Conservation (phyloP, 2,797 vertebrate genomes). For the Gallinago solitaria region DNA sequence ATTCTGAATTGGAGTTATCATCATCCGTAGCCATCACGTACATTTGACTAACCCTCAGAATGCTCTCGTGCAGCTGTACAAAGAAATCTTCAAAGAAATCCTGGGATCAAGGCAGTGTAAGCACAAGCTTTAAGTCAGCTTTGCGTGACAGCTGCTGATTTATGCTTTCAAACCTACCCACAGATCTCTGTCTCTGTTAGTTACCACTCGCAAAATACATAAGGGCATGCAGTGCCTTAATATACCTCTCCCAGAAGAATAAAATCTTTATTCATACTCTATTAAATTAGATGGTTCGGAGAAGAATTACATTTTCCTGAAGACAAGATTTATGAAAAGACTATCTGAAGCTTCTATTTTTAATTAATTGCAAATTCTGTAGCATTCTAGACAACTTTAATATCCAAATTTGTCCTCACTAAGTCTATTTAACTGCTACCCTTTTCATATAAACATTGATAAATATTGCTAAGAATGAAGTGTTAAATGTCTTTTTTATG, state of each 20-base stretch:
- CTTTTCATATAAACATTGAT: conserved; percentile 8
- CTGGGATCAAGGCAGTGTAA: conserved; percentile 19
- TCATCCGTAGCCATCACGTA: not conserved
- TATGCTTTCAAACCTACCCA: not conserved
- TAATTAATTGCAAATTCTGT: not conserved
- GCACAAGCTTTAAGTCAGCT: conserved; percentile 24
- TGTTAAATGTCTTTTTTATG: not conserved
- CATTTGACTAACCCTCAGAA: not conserved
- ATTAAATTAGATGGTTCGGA: not conserved
- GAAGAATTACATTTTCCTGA: not conserved
- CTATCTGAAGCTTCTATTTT: not conserved
- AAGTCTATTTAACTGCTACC: not conserved
- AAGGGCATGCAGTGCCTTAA: not conserved
- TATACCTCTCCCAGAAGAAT: not conserved
- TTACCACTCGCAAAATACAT: not conserved
- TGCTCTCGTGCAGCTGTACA: not conserved
- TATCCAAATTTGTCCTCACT: not conserved
- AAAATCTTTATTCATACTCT: not conserved
- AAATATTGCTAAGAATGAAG: conserved; percentile 11
- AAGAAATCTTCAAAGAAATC: conserved; percentile 39
- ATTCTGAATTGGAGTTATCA: not conserved
- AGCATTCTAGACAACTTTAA: not conserved
- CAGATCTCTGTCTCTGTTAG: conserved; percentile 5
- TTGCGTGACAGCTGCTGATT: conserved; percentile 28
- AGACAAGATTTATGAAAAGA: not conserved